Percentiles rank a stretch among this genome's conserved stretches.
Conservation (phyloP, 2,113 vertebrate species). For the Pipra filicauda region DNA sequence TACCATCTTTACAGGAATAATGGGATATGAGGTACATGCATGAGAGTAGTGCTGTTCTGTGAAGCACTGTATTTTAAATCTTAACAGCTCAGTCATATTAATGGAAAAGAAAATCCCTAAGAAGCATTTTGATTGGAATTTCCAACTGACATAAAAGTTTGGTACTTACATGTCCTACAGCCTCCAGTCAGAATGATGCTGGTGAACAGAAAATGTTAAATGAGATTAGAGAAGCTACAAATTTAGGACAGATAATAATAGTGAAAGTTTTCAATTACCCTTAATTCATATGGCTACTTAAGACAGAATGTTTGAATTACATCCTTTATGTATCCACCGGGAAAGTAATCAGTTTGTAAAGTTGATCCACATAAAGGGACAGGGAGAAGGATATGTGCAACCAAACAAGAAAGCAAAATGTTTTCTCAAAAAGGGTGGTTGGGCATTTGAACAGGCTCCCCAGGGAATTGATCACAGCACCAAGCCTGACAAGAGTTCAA, state of each 20-base stretch:
- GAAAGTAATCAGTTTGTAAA: neutral
- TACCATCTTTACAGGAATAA: neutral
- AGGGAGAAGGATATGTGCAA: neutral
- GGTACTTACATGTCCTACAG: neutral
- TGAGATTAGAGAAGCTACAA: neutral
- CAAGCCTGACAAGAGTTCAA: neutral
- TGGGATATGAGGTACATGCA: rapidly evolving
- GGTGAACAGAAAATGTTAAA: neutral
- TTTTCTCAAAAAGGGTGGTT: neutral
- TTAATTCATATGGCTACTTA: neutral
- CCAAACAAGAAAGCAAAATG: neutral
- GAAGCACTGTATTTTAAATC: neutral
- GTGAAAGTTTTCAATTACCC: neutral
- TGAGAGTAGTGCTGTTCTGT: neutral
- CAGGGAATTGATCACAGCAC: neutral
- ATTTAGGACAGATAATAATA: neutral
- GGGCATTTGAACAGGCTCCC: neutral
- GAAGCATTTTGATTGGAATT: neutral
- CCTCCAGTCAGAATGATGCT: neutral
- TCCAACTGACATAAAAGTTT: neutral
- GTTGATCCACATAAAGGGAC: neutral
- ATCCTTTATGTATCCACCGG: neutral
- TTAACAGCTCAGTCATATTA: neutral
- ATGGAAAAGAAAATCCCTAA: neutral
- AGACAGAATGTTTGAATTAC: neutral